phyloP scores from a whole-genome alignment of 2,113 vertebrate genomes.

The Apteryx owenii region DNA sequence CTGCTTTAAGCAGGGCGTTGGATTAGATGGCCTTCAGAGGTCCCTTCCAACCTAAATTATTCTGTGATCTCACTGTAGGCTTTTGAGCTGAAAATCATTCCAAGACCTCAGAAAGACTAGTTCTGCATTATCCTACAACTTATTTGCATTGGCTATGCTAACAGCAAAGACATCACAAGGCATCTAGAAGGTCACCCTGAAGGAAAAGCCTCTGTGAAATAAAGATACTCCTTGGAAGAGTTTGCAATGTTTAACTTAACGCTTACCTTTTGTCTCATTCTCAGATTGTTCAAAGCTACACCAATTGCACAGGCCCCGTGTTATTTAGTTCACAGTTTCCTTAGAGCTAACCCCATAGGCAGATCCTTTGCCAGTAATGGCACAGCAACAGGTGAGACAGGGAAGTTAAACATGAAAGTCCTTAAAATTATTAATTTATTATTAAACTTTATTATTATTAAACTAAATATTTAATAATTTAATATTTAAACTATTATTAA shows the following conservation, averaged over 20 bases:
- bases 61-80: neutral
- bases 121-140: neutral
- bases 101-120: neutral
- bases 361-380: no score
- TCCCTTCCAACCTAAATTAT: neutral
- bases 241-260: neutral
- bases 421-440: neutral
- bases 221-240: neutral
- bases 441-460: no score
- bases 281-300: neutral
- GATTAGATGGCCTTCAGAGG: neutral
- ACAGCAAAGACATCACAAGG: neutral
- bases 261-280: neutral
- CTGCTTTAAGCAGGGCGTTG: neutral
- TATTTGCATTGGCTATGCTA: neutral
- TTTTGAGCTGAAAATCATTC: rapidly evolving
- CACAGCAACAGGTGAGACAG: neutral
- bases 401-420: neutral
- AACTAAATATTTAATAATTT: no score
- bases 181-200: neutral
- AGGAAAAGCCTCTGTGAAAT: neutral
- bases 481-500: no score
- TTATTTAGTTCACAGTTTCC: neutral
- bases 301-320: neutral
- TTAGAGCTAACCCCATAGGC: neutral